Conservation (phyloP, 1,140 invertebrate genomes). For the Fopius arisanus region DNA sequence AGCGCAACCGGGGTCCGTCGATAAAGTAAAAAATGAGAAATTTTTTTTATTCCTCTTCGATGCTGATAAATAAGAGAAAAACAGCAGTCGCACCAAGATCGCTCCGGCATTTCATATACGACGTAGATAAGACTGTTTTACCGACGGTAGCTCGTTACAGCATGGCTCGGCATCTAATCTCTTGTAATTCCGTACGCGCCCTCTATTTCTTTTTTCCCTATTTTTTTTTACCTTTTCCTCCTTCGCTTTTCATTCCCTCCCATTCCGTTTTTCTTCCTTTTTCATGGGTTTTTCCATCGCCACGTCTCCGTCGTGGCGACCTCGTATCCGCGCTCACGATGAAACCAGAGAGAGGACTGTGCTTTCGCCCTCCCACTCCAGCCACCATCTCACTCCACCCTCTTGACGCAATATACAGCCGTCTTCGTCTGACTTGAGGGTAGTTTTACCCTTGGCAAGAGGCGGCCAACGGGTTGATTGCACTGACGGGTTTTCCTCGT, state of each 20-base stretch:
- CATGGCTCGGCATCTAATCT: constrained; percentile 49
- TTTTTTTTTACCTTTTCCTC: constrained; percentile 28
- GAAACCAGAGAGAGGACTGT: constrained; percentile 20
- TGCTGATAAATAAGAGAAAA: constrained; percentile 6
- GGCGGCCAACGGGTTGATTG: constrained; percentile 62
- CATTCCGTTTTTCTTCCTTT: constrained; percentile 27
- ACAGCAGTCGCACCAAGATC: neutral
- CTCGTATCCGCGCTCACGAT: constrained; percentile 37
- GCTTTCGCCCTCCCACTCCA: constrained; percentile 16
- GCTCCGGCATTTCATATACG: neutral
- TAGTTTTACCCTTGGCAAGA: constrained; percentile 56
- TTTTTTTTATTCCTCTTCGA: neutral
- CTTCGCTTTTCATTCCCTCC: constrained; percentile 25
- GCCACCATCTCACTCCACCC: neutral
- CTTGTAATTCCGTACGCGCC: constrained; percentile 42
- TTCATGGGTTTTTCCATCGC: constrained; percentile 29
- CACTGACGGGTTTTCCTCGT: constrained; percentile 48
- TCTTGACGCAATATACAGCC: constrained; percentile 6
- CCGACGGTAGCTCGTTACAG: constrained; percentile 48
- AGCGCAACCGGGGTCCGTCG: neutral
- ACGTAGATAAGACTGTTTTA: constrained; percentile 50
- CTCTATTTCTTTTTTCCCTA: constrained; percentile 1
- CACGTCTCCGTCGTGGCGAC: constrained; percentile 37
- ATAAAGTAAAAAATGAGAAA: constrained; percentile 19
- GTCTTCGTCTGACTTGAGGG: constrained; percentile 54